phyloP scores from a whole-genome alignment of 2,113 vertebrate genomes.

The Coryphaenoides rupestris region DNA sequence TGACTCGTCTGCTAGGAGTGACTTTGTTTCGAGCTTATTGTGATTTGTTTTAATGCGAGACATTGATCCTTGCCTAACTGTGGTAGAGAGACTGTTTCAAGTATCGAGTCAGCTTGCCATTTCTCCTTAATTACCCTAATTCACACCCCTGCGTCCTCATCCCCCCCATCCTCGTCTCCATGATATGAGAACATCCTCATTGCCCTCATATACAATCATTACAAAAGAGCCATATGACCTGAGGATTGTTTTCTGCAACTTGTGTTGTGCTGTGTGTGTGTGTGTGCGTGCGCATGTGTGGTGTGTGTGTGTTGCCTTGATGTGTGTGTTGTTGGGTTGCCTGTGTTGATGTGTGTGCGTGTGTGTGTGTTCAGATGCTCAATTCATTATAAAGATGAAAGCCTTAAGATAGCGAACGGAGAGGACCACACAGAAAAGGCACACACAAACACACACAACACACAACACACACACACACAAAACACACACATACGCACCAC shows the following conservation, averaged over 20 bases:
- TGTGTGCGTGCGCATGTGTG: constrained; percentile 2
- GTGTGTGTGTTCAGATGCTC: constrained; percentile 35
- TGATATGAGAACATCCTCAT: constrained; percentile 44
- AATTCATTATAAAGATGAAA: constrained; percentile 43
- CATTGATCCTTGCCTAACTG: too few relatives aligned
- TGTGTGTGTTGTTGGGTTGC: constrained; percentile 24
- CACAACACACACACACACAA: not conserved
- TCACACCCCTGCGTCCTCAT: too few relatives aligned
- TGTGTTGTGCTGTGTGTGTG: not conserved
- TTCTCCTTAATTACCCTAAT: too few relatives aligned
- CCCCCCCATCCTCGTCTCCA: not conserved
- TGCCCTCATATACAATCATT: constrained; percentile 50
- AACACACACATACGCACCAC: not conserved
- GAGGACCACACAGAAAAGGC: too few relatives aligned
- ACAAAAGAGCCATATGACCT: constrained; percentile 36
- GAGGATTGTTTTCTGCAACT: constrained; percentile 4
- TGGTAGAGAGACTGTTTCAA: too few relatives aligned
- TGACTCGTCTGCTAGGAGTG: too few relatives aligned
- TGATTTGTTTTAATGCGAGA: too few relatives aligned
- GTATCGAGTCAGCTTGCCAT: too few relatives aligned
- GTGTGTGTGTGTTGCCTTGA: constrained; percentile 14
- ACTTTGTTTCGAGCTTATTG: too few relatives aligned
- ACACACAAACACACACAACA: not conserved
- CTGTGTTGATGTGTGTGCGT: not conserved
- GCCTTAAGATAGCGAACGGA: constrained; percentile 10